Percentiles rank a stretch among this genome's conserved stretches.
These are phyloP conservation scores for Parnassius mnemosyne DNA, from an alignment of 2,888 invertebrate genomes.

Conservation along the genomic window DNA sequence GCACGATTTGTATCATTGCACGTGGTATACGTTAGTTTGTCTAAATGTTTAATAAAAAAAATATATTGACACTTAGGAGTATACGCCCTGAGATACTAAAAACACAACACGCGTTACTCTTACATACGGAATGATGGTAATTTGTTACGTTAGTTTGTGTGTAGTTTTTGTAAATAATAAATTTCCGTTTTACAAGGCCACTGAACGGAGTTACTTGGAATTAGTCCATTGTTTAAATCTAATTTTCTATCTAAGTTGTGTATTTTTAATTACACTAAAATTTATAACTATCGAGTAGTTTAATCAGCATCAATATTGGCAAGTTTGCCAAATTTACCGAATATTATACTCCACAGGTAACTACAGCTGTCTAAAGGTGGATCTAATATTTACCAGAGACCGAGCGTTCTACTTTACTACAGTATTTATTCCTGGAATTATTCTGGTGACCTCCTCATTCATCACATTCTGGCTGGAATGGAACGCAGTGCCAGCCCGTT, in stretches of 20 bases:
- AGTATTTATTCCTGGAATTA: slow-evolving; percentile 94
- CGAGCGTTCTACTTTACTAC: slow-evolving; percentile 95
- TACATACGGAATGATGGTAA: slow-evolving; percentile 71
- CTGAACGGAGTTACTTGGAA: slow-evolving; percentile 80
- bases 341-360: slow-evolving; percentile 84
- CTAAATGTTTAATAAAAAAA: slow-evolving; percentile 33
- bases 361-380: slow-evolving; percentile 94
- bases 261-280: slow-evolving; percentile 38
- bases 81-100: slow-evolving; percentile 34
- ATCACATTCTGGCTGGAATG: slow-evolving; percentile 96
- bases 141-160: slow-evolving; percentile 49
- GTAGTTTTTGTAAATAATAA: slow-evolving; percentile 51
- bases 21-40: slow-evolving; percentile 38
- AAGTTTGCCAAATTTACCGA: slow-evolving; percentile 54
- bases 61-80: slow-evolving; percentile 32
- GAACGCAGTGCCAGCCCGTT: slow-evolving; percentile 93
- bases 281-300: slow-evolving; percentile 19
- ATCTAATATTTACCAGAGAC: slow-evolving; percentile 92
- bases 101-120: slow-evolving; percentile 79
- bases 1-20: slow-evolving; percentile 43
- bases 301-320: slow-evolving; percentile 33
- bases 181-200: slow-evolving; percentile 68
- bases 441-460: slow-evolving; percentile 91
- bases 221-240: slow-evolving; percentile 37
- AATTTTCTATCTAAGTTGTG: slow-evolving; percentile 34